A percentile compares a stretch with the other conserved stretches of the same genome.
phyloP scores from a whole-genome alignment of 2,888 invertebrate genomes.

The Petrolisthes manimaculis region DNA sequence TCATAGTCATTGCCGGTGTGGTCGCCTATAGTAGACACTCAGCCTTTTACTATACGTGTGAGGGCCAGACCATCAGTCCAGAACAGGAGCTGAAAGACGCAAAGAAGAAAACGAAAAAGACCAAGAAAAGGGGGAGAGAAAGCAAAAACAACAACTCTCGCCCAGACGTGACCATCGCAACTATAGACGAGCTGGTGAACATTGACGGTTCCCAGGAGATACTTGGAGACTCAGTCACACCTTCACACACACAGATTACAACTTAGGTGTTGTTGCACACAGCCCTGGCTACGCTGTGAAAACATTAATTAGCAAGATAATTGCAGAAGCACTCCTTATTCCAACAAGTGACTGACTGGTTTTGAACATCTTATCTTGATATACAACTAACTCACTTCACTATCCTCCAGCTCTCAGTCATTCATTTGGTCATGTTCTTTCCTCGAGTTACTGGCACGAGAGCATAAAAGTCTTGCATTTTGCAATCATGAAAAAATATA shows the following conservation, averaged over 20 bases:
- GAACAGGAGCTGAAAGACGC: constrained; percentile 21
- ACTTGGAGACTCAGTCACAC: constrained; percentile 24
- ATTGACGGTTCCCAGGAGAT: constrained; percentile 61
- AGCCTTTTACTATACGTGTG: constrained; percentile 84
- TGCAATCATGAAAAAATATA: no score
- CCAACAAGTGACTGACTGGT: no score
- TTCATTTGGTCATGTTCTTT: no score
- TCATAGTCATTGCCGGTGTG: constrained; percentile 72
- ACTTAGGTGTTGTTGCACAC: not conserved
- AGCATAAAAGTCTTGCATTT: no score
- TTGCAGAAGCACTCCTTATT: no score
- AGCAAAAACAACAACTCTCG: constrained; percentile 25
- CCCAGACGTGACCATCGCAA: constrained; percentile 58
- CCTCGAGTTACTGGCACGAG: no score
- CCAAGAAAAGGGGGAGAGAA: constrained; percentile 30
- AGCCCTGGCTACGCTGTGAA: constrained; percentile 14
- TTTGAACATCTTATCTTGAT: no score
- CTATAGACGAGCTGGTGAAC: constrained; percentile 62
- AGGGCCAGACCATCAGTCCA: constrained; percentile 72
- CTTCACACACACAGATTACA: not conserved
- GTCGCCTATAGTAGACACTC: constrained; percentile 79
- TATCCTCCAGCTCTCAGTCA: no score
- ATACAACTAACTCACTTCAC: no score
- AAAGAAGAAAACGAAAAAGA: constrained; percentile 36
- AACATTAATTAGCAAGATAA: no score